These are phyloP conservation scores for Olivierus martensii DNA, from an alignment of 1,140 invertebrate species.

Conservation along the genomic window DNA sequence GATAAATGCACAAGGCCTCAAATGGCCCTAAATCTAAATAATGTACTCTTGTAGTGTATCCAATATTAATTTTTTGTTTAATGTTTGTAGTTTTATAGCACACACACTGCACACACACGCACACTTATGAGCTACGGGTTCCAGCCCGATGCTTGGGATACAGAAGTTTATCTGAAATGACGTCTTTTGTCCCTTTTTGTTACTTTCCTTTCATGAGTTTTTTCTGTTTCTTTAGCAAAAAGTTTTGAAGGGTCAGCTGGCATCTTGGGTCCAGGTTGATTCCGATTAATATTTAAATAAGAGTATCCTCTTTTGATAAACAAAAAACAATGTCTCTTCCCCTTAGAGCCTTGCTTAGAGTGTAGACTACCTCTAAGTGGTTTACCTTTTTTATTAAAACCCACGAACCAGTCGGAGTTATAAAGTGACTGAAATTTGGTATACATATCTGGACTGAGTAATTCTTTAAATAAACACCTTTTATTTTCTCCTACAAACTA, in stretches of 20 bases:
- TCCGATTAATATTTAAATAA: not conserved
- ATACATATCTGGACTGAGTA: conserved; percentile 5
- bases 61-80: too few species aligned
- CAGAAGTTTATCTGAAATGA: too few species aligned
- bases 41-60: too few species aligned
- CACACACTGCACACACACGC: too few species aligned
- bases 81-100: too few species aligned
- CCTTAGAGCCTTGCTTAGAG: not conserved
- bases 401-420: conserved; percentile 8
- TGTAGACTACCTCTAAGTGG: conserved; percentile 4
- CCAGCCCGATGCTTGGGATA: too few species aligned
- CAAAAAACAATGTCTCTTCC: conserved; percentile 1
- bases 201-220: too few species aligned
- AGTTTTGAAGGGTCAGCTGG: conserved; percentile 6
- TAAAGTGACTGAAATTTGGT: conserved; percentile 7
- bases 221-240: too few species aligned
- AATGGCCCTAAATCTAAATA: too few species aligned
- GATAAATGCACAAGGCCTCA: too few species aligned
- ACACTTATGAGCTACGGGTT: too few species aligned
- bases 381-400: conserved; percentile 10
- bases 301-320: conserved; percentile 9
- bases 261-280: not conserved
- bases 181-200: too few species aligned
- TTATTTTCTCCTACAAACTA: conserved; percentile 8
- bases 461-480: conserved; percentile 8